Evolutionary conservation across 2,888 invertebrate species (phyloP).

Genomic region (Pammene fasciana): DNA sequence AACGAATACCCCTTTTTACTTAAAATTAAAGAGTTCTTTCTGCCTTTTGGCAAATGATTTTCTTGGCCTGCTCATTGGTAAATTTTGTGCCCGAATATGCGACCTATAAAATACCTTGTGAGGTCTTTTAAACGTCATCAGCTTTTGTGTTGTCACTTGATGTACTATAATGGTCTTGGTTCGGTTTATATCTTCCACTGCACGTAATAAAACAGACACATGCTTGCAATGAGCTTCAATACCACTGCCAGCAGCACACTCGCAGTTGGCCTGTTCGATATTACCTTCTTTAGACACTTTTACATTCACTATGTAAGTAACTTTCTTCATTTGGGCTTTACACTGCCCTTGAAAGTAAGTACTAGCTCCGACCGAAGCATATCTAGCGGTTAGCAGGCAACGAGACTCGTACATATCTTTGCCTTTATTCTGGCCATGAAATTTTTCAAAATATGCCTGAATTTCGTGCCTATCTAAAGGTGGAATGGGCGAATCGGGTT

Average conservation of each 20-base stretch:
- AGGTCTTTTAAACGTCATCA: slow-evolving; percentile 5
- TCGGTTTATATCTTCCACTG: slow-evolving; percentile 3
- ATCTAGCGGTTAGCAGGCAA: neutral
- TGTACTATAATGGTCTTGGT: slow-evolving; percentile 12
- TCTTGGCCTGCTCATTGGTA: too few species aligned
- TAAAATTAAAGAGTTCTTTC: too few species aligned
- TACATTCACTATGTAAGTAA: slow-evolving; percentile 1
- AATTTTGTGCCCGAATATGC: neutral
- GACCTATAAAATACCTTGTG: slow-evolving; percentile 18
- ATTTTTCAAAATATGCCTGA: slow-evolving; percentile 1
- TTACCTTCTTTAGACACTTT: slow-evolving; percentile 12
- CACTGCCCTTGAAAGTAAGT: neutral
- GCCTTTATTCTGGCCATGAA: neutral
- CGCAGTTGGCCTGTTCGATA: slow-evolving; percentile 8
- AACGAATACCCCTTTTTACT: too few species aligned
- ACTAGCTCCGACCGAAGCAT: neutral
- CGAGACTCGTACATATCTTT: slow-evolving; percentile 1
- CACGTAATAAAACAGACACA: slow-evolving; percentile 12
- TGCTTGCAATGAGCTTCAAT: slow-evolving; percentile 10
- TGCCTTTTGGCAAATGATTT: too few species aligned
- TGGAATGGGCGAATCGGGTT: too few species aligned
- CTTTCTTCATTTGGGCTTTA: slow-evolving; percentile 7
- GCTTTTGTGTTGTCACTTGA: slow-evolving; percentile 13
- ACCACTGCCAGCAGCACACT: slow-evolving; percentile 13
- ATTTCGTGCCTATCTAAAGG: too few species aligned